Evolutionary conservation across 2,888 invertebrate genomes (phyloP).

Genomic region (Tachina grossa): DNA sequence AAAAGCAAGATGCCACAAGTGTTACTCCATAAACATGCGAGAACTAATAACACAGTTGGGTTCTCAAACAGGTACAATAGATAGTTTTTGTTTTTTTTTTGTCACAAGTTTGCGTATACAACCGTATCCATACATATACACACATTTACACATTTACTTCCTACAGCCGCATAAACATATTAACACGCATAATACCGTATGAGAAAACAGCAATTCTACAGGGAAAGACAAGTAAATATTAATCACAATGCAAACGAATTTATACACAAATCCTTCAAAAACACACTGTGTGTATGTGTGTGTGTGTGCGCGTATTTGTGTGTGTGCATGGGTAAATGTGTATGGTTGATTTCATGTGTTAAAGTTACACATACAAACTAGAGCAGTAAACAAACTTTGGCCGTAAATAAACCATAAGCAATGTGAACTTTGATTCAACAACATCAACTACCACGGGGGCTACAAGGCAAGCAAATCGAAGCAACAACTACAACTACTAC

Average conservation of each 20-base stretch:
- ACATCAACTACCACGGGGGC: conserved; percentile 49
- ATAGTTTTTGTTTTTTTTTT: neutral
- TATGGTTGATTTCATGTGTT: conserved; percentile 4
- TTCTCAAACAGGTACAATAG: neutral
- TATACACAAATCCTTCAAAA: neutral
- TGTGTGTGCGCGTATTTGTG: neutral
- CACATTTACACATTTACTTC: neutral
- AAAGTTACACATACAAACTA: conserved; percentile 25
- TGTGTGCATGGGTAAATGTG: neutral
- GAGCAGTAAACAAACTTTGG: conserved; percentile 68
- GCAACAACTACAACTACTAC: conserved; percentile 68
- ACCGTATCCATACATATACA: too few species aligned
- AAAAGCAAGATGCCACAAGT: conserved; percentile 50
- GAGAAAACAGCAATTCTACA: neutral
- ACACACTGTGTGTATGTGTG: neutral
- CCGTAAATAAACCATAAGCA: conserved; percentile 70
- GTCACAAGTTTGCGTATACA: too few species aligned
- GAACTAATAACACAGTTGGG: conserved; percentile 18
- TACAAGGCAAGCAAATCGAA: conserved; percentile 66
- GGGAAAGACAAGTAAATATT: conserved; percentile 57
- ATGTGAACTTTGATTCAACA: conserved; percentile 68
- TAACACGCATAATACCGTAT: neutral
- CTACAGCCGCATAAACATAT: neutral
- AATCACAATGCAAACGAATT: conserved; percentile 25
- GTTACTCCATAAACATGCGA: conserved; percentile 28